Percentiles rank a stretch among this genome's conserved stretches.
Conservation (phyloP, 2,113 vertebrate species). For the Lepus timidus region DNA sequence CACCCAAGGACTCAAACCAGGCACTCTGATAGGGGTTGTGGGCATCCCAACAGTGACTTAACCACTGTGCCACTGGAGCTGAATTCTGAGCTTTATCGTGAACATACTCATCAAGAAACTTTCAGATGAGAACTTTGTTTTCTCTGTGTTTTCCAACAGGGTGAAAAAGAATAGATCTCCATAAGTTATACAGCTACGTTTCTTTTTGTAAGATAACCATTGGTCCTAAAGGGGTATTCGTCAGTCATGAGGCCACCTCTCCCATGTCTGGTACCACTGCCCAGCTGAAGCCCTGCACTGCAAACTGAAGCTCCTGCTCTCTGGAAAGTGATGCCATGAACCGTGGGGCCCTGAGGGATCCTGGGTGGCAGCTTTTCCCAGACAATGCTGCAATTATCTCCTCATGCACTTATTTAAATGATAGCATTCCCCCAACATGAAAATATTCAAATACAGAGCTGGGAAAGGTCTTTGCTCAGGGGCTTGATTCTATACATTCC, state of each 20-base stretch:
- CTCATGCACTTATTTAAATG: not conserved
- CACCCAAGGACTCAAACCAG: too few relatives aligned
- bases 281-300: not conserved
- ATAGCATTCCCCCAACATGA: not conserved
- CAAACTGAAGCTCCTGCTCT: not conserved
- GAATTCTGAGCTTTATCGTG: not conserved
- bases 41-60: too few relatives aligned
- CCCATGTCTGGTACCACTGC: not conserved
- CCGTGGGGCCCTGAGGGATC: not conserved
- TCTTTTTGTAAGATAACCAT: conserved; percentile 12
- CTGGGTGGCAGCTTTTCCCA: not conserved
- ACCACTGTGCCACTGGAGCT: too few relatives aligned
- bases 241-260: not conserved
- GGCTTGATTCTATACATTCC: not conserved
- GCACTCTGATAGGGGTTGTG: too few relatives aligned
- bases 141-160: conserved; percentile 2
- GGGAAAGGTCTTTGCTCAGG: not conserved
- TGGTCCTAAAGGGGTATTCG: not conserved
- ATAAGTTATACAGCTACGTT: not conserved
- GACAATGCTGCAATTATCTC: conserved; percentile 15
- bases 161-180: conserved; percentile 9
- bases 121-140: conserved; percentile 31
- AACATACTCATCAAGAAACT: not conserved
- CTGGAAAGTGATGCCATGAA: not conserved
- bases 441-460: not conserved